Base-by-base conservation (phyloP, 2,888 invertebrate genomes). In the Drosophila cyrtoloma region DNA sequence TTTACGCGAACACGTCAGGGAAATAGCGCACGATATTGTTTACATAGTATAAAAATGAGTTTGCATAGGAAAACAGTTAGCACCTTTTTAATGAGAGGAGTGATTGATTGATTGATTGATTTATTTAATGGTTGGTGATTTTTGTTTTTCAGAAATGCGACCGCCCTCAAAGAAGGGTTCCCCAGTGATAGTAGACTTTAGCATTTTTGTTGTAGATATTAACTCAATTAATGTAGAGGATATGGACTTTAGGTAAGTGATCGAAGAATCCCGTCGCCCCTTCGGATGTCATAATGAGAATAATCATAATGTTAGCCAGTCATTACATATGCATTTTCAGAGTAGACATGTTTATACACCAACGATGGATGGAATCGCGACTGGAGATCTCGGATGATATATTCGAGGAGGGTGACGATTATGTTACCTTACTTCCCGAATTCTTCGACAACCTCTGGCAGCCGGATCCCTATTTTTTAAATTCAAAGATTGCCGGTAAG, bases 151-250 rank as follows among this genome's bases (percentile, higher is more conserved):
- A 97, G 97, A 97, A 94, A 96, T 97, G 93, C 95, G 97, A 82
- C 97, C 97, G 26, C 96, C 97, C 57, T 96, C 96, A 19, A 94
- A 94, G 67, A 96, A 96, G 89, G 96, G 96, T 53, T 95, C 95
- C 71, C 96, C 97, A 39, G 96, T 97, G 66, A 94, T 95, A 79
- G 96, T 97, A 52, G 96, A 97, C 89, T 96, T 97, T 93, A 96
- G 96, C 90, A 96, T 97, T 91, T 96, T 96, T 92, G 96, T 97
- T 47, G 96, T 97, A 77, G 97, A 97, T 92, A 97, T 97, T 75
- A 97, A 97, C 93, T 97, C 97, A 30, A 97, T 97, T 82, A 97
- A 97, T 91, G 97, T 97, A 74, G 97, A 97, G 94, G 97, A 97
- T 90, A 97, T 97, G 97, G 97, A 97, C 93, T 97, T 97, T 93